A percentile compares a stretch with the other conserved stretches of the same genome.
Conservation (phyloP, 2,888 invertebrate genomes). For the Galeopsomyia nigrocyanea region DNA sequence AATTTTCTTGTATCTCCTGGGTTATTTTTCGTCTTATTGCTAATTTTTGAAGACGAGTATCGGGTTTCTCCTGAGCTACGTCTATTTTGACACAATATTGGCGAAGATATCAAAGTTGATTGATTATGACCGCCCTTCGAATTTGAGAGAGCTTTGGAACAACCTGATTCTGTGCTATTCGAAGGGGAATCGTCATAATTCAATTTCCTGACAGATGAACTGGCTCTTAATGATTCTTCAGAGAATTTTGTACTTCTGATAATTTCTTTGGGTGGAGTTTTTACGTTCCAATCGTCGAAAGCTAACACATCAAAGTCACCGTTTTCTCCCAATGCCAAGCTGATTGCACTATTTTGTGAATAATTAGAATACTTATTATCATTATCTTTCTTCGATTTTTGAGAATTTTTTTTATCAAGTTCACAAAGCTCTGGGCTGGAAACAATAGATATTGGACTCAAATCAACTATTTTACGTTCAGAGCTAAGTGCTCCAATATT, state of each 20-base stretch:
- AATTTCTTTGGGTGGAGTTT: not conserved
- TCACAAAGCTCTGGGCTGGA: conserved; percentile 47
- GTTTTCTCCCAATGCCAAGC: not conserved
- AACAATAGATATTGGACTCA: conserved; percentile 50
- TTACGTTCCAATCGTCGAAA: conserved; percentile 1
- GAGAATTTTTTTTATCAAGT: conserved; percentile 9
- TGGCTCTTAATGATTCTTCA: not conserved
- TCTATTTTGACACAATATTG: conserved; percentile 27
- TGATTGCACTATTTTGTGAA: not conserved
- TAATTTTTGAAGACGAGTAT: conserved; percentile 10
- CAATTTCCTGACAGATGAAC: conserved; percentile 5
- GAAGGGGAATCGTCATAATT: not conserved
- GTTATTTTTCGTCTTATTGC: not conserved
- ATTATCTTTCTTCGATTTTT: not conserved
- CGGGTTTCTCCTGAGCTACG: not conserved
- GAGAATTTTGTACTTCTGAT: not conserved
- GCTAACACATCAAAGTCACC: not conserved
- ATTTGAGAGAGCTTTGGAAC: not conserved
- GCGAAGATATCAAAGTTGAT: conserved; percentile 11
- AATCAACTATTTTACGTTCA: conserved; percentile 15
- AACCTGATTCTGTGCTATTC: not conserved
- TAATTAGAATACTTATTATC: not conserved
- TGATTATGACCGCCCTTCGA: no score
- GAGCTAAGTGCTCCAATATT: not conserved
- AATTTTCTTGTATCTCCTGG: conserved; percentile 44